Evolutionary conservation across 23 tunicate species (phyloP), one percentile per base, ranked within the genome.

Genomic region (Diplosoma virens): DNA sequence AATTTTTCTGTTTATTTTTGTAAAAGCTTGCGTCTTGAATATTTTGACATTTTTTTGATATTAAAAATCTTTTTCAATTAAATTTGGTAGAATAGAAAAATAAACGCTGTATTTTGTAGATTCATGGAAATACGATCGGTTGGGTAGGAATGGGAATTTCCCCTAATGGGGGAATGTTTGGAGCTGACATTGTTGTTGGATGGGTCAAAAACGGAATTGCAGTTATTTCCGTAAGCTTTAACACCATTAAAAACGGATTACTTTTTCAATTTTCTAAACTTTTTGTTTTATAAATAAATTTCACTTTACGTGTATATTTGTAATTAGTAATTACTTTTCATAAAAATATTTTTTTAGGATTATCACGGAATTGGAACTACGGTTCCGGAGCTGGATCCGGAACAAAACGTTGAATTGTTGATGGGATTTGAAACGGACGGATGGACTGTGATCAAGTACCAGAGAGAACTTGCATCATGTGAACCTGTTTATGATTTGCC

Each of bases 381-480:
- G 1, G 69, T 37, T 53, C 90, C 90, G 1, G 79, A 79, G 26
- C 3, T 47, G 27, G 90, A 84, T 78, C 56, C 61, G 16, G 79
- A 84, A 69, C 79, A 84, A 69, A 84, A 84, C 56, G 60, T 84
- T 1, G 65, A 84, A 18, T 30, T 77, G 25, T 25, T 77, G 1
- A 32, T 25, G 14, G 83, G 79, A 14, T 20, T 17, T 0, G 90
- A 84, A 47, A 30, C 68, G 4, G 72, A 84, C 32, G 83, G 83
- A 9, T 84, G 90, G 90, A 84, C 90, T 5, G 33, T 68, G 79
- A 48, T 84, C 35, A 84, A 84, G 46, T 84, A 67, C 41, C 25
- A 32, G 2, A 28, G 90, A 30, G 79, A 84, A 55, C 25, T 77
- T 26, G 58, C 90, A 0, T 74, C 90, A 24, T 84, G 90, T 69